These are phyloP conservation scores for Catagonus wagneri DNA, from an alignment of 2,113 vertebrate species.

Conservation along the genomic window DNA sequence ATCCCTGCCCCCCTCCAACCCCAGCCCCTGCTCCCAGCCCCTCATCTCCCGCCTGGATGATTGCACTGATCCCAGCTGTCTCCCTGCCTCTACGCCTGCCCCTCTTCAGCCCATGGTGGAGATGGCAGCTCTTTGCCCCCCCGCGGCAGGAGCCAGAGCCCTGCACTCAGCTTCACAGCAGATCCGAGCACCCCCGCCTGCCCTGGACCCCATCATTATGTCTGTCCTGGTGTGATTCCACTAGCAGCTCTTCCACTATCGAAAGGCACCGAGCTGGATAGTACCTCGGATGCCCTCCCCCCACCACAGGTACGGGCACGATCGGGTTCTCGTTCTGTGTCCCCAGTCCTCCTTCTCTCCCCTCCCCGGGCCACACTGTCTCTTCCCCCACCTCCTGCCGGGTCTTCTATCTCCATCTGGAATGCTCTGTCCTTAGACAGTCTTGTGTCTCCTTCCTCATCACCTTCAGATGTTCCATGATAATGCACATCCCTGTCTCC, in stretches of 20 bases:
- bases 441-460: background rate
- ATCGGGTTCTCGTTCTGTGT: too few relatives aligned
- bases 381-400: background rate
- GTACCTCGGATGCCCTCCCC: background rate
- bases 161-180: background rate
- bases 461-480: background rate
- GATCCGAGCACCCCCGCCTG: background rate
- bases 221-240: background rate
- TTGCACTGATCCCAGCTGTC: too few relatives aligned
- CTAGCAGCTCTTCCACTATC: background rate
- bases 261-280: background rate
- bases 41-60: background rate
- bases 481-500: background rate
- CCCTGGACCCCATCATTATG: fast-evolving
- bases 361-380: background rate
- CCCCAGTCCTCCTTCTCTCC: background rate
- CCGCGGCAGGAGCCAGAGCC: fast-evolving
- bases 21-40: background rate
- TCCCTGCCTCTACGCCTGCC: background rate
- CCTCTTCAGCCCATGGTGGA: background rate
- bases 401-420: background rate
- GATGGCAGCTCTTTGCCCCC: background rate
- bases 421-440: background rate
- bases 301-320: fast-evolving
- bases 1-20: background rate